Percentiles rank a stretch among this genome's conserved stretches.
These are phyloP conservation scores for Brachionus rubens DNA, from an alignment of 1,140 invertebrate species.

Conservation along the genomic window DNA sequence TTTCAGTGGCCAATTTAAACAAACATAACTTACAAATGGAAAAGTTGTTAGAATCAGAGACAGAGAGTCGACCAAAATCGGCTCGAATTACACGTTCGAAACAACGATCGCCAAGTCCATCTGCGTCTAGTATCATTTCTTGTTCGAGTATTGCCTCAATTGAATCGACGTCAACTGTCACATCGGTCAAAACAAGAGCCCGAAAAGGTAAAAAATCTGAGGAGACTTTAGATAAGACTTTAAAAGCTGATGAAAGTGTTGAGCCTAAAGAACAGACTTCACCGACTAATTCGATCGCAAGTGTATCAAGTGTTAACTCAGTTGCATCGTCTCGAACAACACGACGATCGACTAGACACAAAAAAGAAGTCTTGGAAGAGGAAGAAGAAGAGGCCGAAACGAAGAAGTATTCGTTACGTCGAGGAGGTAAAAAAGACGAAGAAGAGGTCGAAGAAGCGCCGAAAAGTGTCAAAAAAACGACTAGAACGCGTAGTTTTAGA, in stretches of 20 bases:
- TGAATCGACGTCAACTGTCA: neutral
- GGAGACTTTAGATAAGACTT: neutral
- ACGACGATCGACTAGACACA: neutral
- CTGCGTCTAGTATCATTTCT: slow-evolving; percentile 3
- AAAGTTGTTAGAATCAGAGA: neutral
- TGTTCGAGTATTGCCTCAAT: neutral
- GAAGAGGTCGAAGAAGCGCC: neutral
- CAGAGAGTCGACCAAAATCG: neutral
- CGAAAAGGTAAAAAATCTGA: neutral
- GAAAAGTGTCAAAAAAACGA: neutral
- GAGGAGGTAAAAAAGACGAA: slow-evolving; percentile 9
- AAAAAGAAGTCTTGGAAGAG: neutral
- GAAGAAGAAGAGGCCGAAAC: neutral
- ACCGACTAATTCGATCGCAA: neutral
- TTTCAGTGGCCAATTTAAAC: slow-evolving; percentile 1
- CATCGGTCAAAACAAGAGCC: neutral
- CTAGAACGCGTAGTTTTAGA: neutral
- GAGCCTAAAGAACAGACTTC: neutral
- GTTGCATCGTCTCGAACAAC: neutral
- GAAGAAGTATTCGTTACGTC: neutral
- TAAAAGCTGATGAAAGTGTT: neutral
- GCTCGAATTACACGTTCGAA: neutral
- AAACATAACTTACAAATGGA: slow-evolving; percentile 13
- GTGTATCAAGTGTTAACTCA: neutral
- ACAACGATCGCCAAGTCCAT: slow-evolving; percentile 9